Percentiles rank a stretch among this genome's conserved stretches.
These are phyloP conservation scores for Cerastis rubricosa DNA, from an alignment of 2,888 invertebrate genomes.

Conservation along the genomic window DNA sequence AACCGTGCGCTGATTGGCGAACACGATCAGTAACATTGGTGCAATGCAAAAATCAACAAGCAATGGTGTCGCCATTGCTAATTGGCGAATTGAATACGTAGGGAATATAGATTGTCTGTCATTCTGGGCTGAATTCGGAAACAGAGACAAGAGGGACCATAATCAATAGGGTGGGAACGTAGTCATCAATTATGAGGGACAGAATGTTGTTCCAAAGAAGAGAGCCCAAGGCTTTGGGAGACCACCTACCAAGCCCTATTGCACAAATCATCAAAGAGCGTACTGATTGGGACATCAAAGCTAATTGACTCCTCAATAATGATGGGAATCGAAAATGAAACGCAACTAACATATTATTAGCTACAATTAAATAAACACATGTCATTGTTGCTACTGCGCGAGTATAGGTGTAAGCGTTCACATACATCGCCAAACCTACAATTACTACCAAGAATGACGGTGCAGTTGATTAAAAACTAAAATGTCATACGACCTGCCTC, in stretches of 20 bases:
- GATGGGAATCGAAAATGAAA: not conserved
- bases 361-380: conserved; percentile 21
- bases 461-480: conserved; percentile 44
- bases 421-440: conserved; percentile 24
- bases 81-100: conserved; percentile 40
- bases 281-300: not conserved
- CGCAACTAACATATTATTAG: not conserved
- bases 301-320: not conserved
- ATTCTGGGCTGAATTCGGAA: not conserved
- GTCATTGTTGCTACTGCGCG: conserved; percentile 5
- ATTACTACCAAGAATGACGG: conserved; percentile 42
- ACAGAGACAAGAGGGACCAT: not conserved
- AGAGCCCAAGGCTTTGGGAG: not conserved
- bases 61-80: conserved; percentile 34
- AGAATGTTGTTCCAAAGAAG: not conserved
- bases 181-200: too few species aligned
- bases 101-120: conserved; percentile 2
- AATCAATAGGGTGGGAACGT: not conserved
- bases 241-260: not conserved
- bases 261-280: not conserved
- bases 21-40: too few species aligned
- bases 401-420: conserved; percentile 46
- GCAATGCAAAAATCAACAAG: too few species aligned
- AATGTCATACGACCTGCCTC: conserved; percentile 55
- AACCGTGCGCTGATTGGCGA: conserved; percentile 44